phyloP scores from a whole-genome alignment of 2,113 vertebrate species.

The Irena cyanogastra region DNA sequence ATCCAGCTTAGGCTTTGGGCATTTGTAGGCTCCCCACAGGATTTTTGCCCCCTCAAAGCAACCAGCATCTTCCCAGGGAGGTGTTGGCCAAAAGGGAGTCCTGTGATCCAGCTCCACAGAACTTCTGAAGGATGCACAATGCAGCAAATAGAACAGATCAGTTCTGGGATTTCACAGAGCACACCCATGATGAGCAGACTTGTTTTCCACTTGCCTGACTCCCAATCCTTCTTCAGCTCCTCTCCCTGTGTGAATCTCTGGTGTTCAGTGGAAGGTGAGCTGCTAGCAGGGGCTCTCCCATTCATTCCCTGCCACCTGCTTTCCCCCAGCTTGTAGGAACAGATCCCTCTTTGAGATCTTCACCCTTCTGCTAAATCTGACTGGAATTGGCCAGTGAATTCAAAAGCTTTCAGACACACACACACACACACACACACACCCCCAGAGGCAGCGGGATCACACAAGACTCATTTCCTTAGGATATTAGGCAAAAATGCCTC shows the following conservation, averaged over 20 bases:
- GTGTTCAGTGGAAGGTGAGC: background rate
- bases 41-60: background rate
- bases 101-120: background rate
- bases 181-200: background rate
- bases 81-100: background rate
- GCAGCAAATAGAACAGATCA: background rate
- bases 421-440: constrained; percentile 14
- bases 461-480: constrained; percentile 51
- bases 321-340: background rate
- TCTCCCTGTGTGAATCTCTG: background rate
- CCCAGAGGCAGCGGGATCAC: constrained; percentile 24
- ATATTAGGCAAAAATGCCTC: constrained; percentile 50
- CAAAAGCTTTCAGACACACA: constrained; percentile 36
- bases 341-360: constrained; percentile 2
- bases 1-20: background rate
- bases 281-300: background rate
- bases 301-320: background rate
- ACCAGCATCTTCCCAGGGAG: background rate
- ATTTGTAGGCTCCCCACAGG: background rate
- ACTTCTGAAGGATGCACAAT: rapidly evolving
- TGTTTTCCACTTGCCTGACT: background rate
- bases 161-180: background rate
- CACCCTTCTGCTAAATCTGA: background rate
- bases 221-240: background rate
- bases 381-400: constrained; percentile 6